phyloP scores from a whole-genome alignment of 2,888 invertebrate species.

The Penaeus monodon region DNA sequence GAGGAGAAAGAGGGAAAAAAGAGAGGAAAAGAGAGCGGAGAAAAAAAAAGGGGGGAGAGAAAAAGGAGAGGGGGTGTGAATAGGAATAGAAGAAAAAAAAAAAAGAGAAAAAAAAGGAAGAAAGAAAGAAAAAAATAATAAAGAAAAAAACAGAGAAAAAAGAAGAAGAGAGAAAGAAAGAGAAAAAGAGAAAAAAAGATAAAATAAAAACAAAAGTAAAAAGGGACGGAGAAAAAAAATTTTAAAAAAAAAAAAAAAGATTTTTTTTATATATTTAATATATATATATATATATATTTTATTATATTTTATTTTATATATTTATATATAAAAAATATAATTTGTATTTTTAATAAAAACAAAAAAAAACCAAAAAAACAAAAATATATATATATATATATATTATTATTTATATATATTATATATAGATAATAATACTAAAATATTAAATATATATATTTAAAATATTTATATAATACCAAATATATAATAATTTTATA shows the following conservation, averaged over 20 bases:
- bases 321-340: background rate
- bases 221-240: too few relatives aligned
- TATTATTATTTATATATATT: too few relatives aligned
- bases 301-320: background rate
- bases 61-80: too few relatives aligned
- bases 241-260: too few relatives aligned
- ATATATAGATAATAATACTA: too few relatives aligned
- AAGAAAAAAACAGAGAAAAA: background rate
- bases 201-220: too few relatives aligned
- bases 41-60: background rate
- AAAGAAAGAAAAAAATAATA: background rate
- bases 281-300: background rate
- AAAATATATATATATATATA: too few relatives aligned
- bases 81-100: background rate
- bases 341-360: too few relatives aligned
- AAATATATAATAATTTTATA: too few relatives aligned
- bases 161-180: conserved; percentile 14
- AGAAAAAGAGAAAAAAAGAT: background rate
- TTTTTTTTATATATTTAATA: too few relatives aligned
- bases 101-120: background rate
- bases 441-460: background rate
- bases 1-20: background rate
- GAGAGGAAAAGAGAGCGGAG: background rate
- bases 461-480: background rate
- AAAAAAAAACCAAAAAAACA: too few relatives aligned